Evolutionary conservation across 2,797 vertebrate genomes (phyloP).

Genomic region (Aphelocoma californica): DNA sequence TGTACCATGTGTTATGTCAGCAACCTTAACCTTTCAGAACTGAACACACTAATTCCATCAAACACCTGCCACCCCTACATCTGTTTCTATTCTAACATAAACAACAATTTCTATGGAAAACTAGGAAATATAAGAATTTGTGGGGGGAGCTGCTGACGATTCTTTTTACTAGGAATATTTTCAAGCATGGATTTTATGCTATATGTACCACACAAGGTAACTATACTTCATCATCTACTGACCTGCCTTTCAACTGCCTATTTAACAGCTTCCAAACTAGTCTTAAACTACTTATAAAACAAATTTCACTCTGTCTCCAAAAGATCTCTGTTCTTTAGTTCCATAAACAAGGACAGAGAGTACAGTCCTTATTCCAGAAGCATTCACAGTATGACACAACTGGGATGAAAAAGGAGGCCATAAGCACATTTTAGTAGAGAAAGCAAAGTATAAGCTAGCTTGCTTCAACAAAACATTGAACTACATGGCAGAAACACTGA

Average conservation of each 20-base stretch:
- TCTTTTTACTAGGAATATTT: neutral
- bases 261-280: neutral
- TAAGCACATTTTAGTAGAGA: neutral
- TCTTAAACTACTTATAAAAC: neutral
- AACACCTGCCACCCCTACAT: neutral
- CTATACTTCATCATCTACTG: neutral
- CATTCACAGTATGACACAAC: neutral
- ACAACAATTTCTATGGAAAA: neutral
- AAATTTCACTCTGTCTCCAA: neutral
- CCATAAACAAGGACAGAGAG: neutral
- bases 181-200: neutral
- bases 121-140: neutral
- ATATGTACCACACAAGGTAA: neutral
- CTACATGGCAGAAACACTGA: neutral
- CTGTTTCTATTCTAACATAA: neutral
- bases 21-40: neutral
- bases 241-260: neutral
- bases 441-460: neutral
- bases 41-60: neutral
- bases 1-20: neutral
- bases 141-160: neutral
- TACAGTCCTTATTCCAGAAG: neutral
- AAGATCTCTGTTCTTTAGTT: neutral
- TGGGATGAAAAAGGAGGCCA: neutral
- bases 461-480: constrained; percentile 1